Conservation (phyloP, 2,113 vertebrate species). For the Leptodactylus fuscus region DNA sequence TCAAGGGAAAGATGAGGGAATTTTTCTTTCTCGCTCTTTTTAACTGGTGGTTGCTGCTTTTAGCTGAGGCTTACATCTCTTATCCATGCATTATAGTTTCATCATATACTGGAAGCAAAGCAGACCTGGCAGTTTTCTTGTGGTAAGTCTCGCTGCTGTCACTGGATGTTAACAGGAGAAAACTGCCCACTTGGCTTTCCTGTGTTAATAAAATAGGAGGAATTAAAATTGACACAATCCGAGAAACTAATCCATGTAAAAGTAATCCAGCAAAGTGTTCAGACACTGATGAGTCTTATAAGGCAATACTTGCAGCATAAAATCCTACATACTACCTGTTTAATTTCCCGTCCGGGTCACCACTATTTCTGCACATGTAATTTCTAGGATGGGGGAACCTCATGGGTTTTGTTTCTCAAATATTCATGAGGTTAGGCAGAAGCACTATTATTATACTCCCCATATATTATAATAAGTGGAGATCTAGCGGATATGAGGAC, state of each 20-base stretch:
- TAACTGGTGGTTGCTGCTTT: constrained; percentile 7
- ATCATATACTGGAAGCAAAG: constrained; percentile 33
- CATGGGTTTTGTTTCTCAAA: too few relatives aligned
- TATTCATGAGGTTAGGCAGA: too few relatives aligned
- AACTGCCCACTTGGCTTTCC: constrained; percentile 23
- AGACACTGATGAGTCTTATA: not conserved
- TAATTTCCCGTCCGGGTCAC: too few relatives aligned
- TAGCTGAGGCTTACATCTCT: constrained; percentile 20
- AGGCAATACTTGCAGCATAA: not conserved
- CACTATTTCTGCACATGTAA: too few relatives aligned
- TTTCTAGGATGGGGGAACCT: too few relatives aligned
- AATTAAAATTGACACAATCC: constrained; percentile 24
- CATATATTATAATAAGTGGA: too few relatives aligned
- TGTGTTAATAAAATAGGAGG: not conserved
- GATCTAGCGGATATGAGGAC: too few relatives aligned
- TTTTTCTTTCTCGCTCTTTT: not conserved
- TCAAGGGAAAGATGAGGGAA: constrained; percentile 10
- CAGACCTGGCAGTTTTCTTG: constrained; percentile 33
- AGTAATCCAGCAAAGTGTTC: not conserved
- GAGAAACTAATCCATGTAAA: not conserved
- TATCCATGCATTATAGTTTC: constrained; percentile 36
- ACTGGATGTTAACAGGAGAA: constrained; percentile 33
- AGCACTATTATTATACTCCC: too few relatives aligned
- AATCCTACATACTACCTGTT: not conserved
- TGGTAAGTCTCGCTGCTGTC: constrained; percentile 38